Conservation (phyloP, 2,888 invertebrate genomes). For the Lobophora halterata region DNA sequence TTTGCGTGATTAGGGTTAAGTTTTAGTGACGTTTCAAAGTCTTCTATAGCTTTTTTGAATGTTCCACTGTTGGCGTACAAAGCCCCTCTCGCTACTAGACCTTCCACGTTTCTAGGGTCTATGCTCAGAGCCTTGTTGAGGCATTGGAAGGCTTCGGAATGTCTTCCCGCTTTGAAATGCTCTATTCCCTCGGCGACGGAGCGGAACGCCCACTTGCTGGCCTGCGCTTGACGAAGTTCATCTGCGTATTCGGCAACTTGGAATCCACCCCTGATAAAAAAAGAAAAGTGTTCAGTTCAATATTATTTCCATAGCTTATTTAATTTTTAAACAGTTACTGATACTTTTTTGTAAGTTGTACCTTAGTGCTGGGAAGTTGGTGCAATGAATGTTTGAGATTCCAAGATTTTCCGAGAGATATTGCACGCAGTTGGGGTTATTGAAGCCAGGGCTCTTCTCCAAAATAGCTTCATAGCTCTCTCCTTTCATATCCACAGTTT, state of each 20-base stretch:
- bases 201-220: conserved; percentile 95
- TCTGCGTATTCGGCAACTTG: conserved; percentile 90
- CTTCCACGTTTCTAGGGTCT: conserved; percentile 95
- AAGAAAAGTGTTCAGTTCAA: conserved; percentile 2
- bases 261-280: conserved; percentile 83
- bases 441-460: conserved; percentile 91
- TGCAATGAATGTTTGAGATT: conserved; percentile 84
- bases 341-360: too few species aligned
- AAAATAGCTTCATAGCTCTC: conserved; percentile 90
- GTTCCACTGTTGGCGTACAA: conserved; percentile 96
- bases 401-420: conserved; percentile 89
- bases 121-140: conserved; percentile 95
- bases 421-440: conserved; percentile 93
- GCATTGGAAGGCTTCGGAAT: conserved; percentile 96
- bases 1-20: conserved; percentile 94
- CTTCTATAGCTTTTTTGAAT: conserved; percentile 95
- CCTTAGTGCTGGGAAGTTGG: conserved; percentile 86
- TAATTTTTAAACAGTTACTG: too few species aligned
- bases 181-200: conserved; percentile 97
- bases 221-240: conserved; percentile 93
- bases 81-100: conserved; percentile 94
- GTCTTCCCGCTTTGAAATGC: conserved; percentile 95
- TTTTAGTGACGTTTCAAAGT: conserved; percentile 95
- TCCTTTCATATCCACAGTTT: conserved; percentile 89
- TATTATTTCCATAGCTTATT: conserved; percentile 1